A percentile compares a stretch with the other conserved stretches of the same genome.
These are phyloP conservation scores for Pristiophorus japonicus DNA, from an alignment of 2,113 vertebrate genomes.

Conservation along the genomic window DNA sequence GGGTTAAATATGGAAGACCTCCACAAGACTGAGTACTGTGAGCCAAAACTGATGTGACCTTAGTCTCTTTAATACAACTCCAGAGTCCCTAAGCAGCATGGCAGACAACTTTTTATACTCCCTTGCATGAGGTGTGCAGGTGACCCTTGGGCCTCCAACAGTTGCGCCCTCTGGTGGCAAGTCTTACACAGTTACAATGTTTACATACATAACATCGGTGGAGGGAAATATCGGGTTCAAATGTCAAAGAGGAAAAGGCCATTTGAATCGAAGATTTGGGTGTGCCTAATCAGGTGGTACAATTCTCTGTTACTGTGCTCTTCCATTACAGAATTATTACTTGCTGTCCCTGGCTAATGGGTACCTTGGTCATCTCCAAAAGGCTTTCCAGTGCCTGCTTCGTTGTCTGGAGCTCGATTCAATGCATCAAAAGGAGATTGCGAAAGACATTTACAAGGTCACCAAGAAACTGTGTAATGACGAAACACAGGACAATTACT, in stretches of 20 bases:
- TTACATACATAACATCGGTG: too few species aligned
- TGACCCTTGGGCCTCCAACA: too few species aligned
- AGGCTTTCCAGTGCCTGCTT: slow-evolving; percentile 9
- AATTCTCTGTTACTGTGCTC: neutral
- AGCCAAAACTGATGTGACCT: too few species aligned
- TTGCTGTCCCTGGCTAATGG: slow-evolving; percentile 17
- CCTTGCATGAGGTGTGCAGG: too few species aligned
- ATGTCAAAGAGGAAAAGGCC: neutral
- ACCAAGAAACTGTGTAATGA: neutral
- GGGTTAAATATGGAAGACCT: too few species aligned
- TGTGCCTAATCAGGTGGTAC: neutral
- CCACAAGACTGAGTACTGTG: too few species aligned
- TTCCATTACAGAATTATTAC: slow-evolving; percentile 19
- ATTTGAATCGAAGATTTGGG: too few species aligned
- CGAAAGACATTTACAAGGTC: neutral
- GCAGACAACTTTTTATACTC: too few species aligned
- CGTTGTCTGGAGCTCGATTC: slow-evolving; percentile 11
- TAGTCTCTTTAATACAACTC: too few species aligned
- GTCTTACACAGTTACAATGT: too few species aligned
- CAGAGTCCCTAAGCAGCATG: too few species aligned
- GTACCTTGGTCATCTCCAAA: neutral
- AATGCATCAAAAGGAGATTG: neutral
- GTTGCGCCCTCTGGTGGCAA: too few species aligned
- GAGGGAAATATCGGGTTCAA: neutral
- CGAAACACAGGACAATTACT: neutral